phyloP scores from a whole-genome alignment of 2,797 vertebrate species.

The Malacoraja senta region DNA sequence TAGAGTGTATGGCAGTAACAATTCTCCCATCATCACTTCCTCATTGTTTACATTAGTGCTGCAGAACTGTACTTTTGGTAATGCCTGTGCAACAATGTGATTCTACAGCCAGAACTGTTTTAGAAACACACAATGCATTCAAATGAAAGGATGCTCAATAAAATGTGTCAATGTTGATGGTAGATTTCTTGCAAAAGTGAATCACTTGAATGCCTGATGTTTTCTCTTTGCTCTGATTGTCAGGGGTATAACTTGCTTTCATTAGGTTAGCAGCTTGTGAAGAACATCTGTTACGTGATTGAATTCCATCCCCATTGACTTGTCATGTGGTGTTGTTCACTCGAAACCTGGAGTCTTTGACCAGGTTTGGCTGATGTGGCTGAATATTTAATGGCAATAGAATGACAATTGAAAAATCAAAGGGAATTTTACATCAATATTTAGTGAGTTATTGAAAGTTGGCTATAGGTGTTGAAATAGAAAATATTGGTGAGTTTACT shows the following conservation, averaged over 20 bases:
- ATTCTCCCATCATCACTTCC: background rate
- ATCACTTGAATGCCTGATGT: slow-evolving; percentile 10
- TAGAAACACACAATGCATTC: background rate
- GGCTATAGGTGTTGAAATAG: background rate
- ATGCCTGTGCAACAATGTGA: background rate
- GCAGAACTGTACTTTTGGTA: background rate
- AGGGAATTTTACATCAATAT: slow-evolving; percentile 12
- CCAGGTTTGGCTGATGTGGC: background rate
- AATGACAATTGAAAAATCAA: slow-evolving; percentile 31
- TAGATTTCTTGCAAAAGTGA: background rate
- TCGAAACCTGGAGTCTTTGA: background rate
- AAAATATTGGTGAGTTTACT: background rate
- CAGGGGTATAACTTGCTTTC: background rate
- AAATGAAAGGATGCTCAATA: background rate
- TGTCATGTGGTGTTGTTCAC: slow-evolving; percentile 2
- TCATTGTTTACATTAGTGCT: background rate
- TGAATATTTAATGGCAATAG: slow-evolving; percentile 28
- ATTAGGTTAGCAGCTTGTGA: background rate
- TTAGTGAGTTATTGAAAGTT: background rate
- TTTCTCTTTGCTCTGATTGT: slow-evolving; percentile 13
- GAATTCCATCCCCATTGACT: slow-evolving; percentile 34
- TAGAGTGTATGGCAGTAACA: too few species aligned
- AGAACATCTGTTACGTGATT: slow-evolving; percentile 29
- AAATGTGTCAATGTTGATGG: background rate
- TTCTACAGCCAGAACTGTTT: background rate